These are phyloP conservation scores for Andrena praecox DNA, from an alignment of 2,888 invertebrate species.

Conservation along the genomic window DNA sequence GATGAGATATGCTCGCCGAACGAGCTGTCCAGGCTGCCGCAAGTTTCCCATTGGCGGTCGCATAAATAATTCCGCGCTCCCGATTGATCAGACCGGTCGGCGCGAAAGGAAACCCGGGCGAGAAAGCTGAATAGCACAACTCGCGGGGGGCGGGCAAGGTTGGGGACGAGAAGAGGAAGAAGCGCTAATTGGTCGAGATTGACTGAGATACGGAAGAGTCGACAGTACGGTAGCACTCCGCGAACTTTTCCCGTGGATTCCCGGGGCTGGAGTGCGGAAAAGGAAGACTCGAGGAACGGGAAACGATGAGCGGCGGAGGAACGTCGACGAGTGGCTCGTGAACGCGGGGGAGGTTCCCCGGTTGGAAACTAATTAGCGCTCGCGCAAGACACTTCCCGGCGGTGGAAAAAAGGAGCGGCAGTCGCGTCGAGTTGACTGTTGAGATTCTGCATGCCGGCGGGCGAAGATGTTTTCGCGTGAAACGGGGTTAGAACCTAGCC, in stretches of 20 bases:
- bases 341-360: conserved; percentile 9
- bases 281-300: conserved; percentile 12
- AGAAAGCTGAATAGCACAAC: background rate
- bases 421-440: conserved; percentile 18
- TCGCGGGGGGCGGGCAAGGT: background rate
- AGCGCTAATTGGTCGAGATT: conserved; percentile 37
- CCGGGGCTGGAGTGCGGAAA: conserved; percentile 9
- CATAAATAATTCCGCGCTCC: conserved; percentile 36
- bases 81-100: background rate
- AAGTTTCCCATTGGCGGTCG: conserved; percentile 13
- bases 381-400: conserved; percentile 53
- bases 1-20: no score
- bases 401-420: conserved; percentile 11
- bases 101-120: conserved; percentile 3
- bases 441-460: conserved; percentile 41
- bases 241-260: background rate
- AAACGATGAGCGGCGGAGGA: background rate
- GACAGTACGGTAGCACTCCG: background rate
- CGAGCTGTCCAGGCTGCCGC: no score
- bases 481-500: conserved; percentile 55
- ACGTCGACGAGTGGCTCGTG: conserved; percentile 23
- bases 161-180: background rate
- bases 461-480: conserved; percentile 44
- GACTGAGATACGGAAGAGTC: conserved; percentile 29
- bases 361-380: conserved; percentile 67